phyloP scores from a whole-genome alignment of 2,888 invertebrate genomes.

The Taenaris catops region DNA sequence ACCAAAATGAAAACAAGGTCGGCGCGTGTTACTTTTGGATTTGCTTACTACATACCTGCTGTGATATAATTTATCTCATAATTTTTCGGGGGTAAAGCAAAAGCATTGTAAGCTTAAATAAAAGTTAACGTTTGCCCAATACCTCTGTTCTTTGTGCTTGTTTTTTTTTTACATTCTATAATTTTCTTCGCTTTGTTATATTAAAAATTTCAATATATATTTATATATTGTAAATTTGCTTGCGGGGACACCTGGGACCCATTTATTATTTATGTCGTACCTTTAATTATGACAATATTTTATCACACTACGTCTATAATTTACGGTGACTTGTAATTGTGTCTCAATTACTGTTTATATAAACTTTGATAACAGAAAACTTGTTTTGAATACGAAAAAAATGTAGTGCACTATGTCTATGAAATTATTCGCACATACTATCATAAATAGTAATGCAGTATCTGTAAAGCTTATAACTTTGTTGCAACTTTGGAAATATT shows the following conservation, averaged over 20 bases:
- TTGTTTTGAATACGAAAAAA: slow-evolving; percentile 21
- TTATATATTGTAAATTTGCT: too few relatives aligned
- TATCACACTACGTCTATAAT: slow-evolving; percentile 20
- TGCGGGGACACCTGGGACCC: slow-evolving; percentile 22
- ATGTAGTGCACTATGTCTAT: slow-evolving; percentile 18
- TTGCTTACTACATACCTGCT: too few relatives aligned
- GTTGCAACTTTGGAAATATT: slow-evolving; percentile 19
- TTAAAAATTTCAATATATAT: too few relatives aligned
- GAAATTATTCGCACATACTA: slow-evolving; percentile 19
- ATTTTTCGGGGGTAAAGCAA: too few relatives aligned
- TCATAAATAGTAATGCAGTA: slow-evolving; percentile 19
- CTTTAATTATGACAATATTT: slow-evolving; percentile 19
- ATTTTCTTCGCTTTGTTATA: too few relatives aligned
- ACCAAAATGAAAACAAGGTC: too few relatives aligned
- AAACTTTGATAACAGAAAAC: slow-evolving; percentile 14
- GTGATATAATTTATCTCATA: too few relatives aligned
- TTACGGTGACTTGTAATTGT: slow-evolving; percentile 20
- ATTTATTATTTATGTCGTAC: slow-evolving; percentile 11
- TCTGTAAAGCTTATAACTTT: slow-evolving; percentile 22
- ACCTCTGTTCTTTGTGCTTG: too few relatives aligned
- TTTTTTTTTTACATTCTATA: too few relatives aligned
- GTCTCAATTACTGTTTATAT: slow-evolving; percentile 19
- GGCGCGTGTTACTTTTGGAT: too few relatives aligned
- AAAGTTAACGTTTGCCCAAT: too few relatives aligned
- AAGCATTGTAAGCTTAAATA: too few relatives aligned